These are phyloP conservation scores for Kryptolebias ocellatus DNA, from an alignment of 2,797 vertebrate species.

Conservation along the genomic window DNA sequence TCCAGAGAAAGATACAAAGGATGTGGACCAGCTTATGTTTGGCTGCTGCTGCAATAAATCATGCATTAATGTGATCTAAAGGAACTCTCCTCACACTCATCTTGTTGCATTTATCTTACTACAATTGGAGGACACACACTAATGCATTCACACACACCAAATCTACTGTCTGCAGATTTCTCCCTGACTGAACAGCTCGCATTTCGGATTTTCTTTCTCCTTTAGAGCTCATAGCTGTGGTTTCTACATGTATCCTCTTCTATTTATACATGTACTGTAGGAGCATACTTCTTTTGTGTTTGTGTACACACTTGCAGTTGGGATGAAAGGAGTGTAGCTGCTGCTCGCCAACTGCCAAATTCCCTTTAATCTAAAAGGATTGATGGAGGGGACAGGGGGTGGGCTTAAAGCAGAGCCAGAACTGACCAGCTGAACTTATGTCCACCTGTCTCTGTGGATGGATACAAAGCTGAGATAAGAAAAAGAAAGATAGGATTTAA, in stretches of 20 bases:
- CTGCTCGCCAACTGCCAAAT: conserved; percentile 24
- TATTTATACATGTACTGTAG: conserved; percentile 2
- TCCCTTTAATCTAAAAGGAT: conserved; percentile 39
- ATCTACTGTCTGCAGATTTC: conserved; percentile 43
- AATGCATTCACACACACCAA: conserved; percentile 16
- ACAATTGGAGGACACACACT: conserved; percentile 38
- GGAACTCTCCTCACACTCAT: conserved; percentile 49
- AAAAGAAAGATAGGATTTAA: background rate
- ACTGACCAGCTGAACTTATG: conserved; percentile 50
- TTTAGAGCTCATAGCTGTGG: background rate
- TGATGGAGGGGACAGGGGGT: conserved; percentile 14
- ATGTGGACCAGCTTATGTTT: conserved; percentile 35
- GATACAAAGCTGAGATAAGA: conserved; percentile 22
- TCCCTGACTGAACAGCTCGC: conserved; percentile 28
- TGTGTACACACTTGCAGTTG: conserved; percentile 1
- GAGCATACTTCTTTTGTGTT: conserved; percentile 14
- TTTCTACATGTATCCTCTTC: conserved; percentile 5
- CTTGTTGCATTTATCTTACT: conserved; percentile 50
- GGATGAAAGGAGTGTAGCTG: conserved; percentile 19
- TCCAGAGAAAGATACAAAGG: conserved; percentile 17
- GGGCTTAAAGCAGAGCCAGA: conserved; percentile 45
- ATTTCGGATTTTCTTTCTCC: background rate
- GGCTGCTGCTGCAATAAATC: conserved; percentile 55
- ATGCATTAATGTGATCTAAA: conserved; percentile 54
- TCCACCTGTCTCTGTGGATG: conserved; percentile 17